Conservation (phyloP, 2,888 invertebrate genomes). For the Caenorhabditis japonica region DNA sequence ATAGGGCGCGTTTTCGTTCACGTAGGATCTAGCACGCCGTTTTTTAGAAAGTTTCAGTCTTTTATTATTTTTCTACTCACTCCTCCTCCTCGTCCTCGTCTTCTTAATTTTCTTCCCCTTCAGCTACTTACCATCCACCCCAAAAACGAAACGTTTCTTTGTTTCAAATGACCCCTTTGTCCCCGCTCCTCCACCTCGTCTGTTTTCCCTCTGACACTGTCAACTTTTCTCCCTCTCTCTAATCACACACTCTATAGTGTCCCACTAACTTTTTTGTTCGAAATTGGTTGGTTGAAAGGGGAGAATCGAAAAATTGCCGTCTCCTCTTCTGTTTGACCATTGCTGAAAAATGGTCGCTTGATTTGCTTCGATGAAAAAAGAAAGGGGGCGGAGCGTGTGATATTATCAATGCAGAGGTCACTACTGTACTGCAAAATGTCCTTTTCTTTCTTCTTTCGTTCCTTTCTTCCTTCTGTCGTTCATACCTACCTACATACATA, state of each 20-base stretch:
- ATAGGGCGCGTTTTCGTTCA: too few species aligned
- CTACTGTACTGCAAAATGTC: slow-evolving; percentile 33
- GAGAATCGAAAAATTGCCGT: background rate
- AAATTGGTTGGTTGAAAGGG: slow-evolving; percentile 3
- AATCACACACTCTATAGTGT: slow-evolving; percentile 28
- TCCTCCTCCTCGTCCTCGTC: slow-evolving; percentile 8
- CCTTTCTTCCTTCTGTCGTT: background rate
- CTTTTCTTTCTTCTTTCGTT: slow-evolving; percentile 25
- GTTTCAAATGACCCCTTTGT: slow-evolving; percentile 53
- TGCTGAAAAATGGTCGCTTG: slow-evolving; percentile 14
- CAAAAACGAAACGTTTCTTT: slow-evolving; percentile 33
- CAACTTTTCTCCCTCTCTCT: slow-evolving; percentile 18
- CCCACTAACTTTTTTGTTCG: slow-evolving; percentile 35
- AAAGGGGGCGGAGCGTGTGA: slow-evolving; percentile 20
- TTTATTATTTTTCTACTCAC: background rate
- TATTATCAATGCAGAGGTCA: slow-evolving; percentile 7
- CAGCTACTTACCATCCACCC: background rate
- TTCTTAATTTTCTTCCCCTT: slow-evolving; percentile 9
- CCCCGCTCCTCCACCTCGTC: slow-evolving; percentile 32
- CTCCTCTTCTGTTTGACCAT: slow-evolving; percentile 9
- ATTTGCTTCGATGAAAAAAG: slow-evolving; percentile 37
- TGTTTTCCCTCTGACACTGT: slow-evolving; percentile 21
- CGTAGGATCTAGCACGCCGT: too few species aligned
- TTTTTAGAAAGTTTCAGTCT: background rate
- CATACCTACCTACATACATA: too few species aligned